A percentile compares a stretch with the other conserved stretches of the same genome.
Conservation (phyloP, 2,888 invertebrate species). For the Nymphalis polychloros region DNA sequence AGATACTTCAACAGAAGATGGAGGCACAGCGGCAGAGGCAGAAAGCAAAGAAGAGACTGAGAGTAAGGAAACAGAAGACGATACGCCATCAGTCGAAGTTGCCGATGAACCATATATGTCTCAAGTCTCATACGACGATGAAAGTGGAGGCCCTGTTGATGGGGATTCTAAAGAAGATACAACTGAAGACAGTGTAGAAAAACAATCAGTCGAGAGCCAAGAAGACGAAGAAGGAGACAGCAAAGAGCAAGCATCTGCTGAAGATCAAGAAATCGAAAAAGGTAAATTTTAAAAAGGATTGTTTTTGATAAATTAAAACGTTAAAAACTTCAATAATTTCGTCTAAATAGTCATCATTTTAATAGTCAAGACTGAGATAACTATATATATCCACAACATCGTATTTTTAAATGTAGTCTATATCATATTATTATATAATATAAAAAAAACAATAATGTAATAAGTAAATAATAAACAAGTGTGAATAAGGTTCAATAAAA, state of each 20-base stretch:
- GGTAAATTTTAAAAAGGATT: conserved; percentile 46
- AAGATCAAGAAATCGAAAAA: conserved; percentile 71
- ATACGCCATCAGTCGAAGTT: conserved; percentile 69
- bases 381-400: too few species aligned
- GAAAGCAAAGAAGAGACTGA: conserved; percentile 57
- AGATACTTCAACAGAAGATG: conserved; percentile 67
- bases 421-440: neutral
- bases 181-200: conserved; percentile 60
- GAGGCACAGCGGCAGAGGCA: conserved; percentile 53
- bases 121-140: conserved; percentile 74
- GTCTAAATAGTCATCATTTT: too few species aligned
- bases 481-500: too few species aligned
- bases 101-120: conserved; percentile 76
- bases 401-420: too few species aligned
- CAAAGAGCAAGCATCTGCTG: conserved; percentile 73
- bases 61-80: conserved; percentile 59
- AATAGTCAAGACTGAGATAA: too few species aligned
- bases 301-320: too few species aligned
- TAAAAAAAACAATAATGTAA: neutral
- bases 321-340: too few species aligned
- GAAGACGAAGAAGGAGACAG: conserved; percentile 57
- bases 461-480: neutral
- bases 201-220: conserved; percentile 51
- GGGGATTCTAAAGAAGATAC: conserved; percentile 66
- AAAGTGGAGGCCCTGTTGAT: conserved; percentile 58